Conservation (phyloP, 2,888 invertebrate genomes). For the Agrotis exclamationis region DNA sequence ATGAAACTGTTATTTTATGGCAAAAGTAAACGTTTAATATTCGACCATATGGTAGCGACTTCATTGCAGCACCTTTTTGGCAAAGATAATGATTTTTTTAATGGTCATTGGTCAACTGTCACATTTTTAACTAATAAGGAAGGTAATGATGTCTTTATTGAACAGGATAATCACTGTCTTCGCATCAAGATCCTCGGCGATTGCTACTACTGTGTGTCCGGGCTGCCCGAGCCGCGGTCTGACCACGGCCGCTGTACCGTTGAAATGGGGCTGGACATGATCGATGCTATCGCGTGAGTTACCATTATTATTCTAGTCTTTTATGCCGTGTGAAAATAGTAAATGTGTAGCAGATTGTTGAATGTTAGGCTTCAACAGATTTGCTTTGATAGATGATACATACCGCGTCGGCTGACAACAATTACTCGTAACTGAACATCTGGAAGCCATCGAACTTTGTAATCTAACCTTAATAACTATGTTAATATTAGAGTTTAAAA, state of each 20-base stretch:
- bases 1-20: neutral
- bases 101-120: too few relatives aligned
- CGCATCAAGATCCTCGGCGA: slow-evolving; percentile 97
- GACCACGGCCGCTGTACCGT: slow-evolving; percentile 98
- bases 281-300: slow-evolving; percentile 95
- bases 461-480: neutral
- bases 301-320: neutral
- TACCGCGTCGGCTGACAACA: too few relatives aligned
- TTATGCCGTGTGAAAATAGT: neutral
- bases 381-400: neutral
- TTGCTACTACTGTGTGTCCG: slow-evolving; percentile 98
- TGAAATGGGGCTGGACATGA: slow-evolving; percentile 97
- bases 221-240: slow-evolving; percentile 96
- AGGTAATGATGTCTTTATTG: neutral
- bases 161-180: slow-evolving; percentile 95
- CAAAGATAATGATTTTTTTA: neutral
- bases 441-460: neutral
- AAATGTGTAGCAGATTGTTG: neutral
- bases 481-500: neutral
- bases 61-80: neutral
- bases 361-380: neutral
- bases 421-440: too few relatives aligned
- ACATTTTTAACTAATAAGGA: too few relatives aligned
- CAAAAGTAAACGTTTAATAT: too few relatives aligned
- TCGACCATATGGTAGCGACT: neutral